These are phyloP conservation scores for Napeogenes sylphis DNA, from an alignment of 2,888 invertebrate genomes.

Conservation along the genomic window DNA sequence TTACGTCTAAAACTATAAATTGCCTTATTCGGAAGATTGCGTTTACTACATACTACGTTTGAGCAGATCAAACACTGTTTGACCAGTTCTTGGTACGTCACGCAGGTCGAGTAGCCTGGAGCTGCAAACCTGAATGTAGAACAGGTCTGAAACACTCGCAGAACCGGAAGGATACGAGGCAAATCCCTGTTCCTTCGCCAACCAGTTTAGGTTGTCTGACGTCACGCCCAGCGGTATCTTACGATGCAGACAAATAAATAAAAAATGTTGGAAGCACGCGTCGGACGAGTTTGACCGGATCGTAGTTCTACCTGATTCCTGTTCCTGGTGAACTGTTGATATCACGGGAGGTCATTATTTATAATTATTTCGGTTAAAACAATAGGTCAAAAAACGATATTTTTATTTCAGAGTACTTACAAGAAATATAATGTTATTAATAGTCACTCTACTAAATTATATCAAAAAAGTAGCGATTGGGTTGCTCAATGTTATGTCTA, in stretches of 20 bases:
- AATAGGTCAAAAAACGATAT: slow-evolving; percentile 9
- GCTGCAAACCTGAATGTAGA: slow-evolving; percentile 71
- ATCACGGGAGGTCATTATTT: slow-evolving; percentile 52
- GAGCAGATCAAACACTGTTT: slow-evolving; percentile 29
- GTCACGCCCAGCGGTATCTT: slow-evolving; percentile 76
- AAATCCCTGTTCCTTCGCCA: slow-evolving; percentile 78
- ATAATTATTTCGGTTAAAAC: slow-evolving; percentile 38
- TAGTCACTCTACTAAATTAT: not conserved
- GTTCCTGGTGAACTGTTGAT: slow-evolving; percentile 71
- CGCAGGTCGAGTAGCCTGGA: slow-evolving; percentile 56
- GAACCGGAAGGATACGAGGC: slow-evolving; percentile 78
- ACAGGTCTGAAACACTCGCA: slow-evolving; percentile 74
- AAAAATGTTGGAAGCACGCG: slow-evolving; percentile 78
- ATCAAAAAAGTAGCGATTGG: too few species aligned
- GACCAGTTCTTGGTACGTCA: slow-evolving; percentile 56
- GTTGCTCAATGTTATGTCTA: too few species aligned
- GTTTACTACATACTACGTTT: slow-evolving; percentile 27
- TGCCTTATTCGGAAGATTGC: slow-evolving; percentile 47
- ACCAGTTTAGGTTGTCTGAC: slow-evolving; percentile 78
- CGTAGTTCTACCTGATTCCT: slow-evolving; percentile 78
- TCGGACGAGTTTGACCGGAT: slow-evolving; percentile 77
- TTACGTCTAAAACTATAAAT: slow-evolving; percentile 40
- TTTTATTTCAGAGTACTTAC: not conserved
- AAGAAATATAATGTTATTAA: not conserved
- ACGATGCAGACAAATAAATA: slow-evolving; percentile 77